These are phyloP conservation scores for Drosophila melanocephala DNA, from an alignment of 2,888 invertebrate species.

Conservation along the genomic window DNA sequence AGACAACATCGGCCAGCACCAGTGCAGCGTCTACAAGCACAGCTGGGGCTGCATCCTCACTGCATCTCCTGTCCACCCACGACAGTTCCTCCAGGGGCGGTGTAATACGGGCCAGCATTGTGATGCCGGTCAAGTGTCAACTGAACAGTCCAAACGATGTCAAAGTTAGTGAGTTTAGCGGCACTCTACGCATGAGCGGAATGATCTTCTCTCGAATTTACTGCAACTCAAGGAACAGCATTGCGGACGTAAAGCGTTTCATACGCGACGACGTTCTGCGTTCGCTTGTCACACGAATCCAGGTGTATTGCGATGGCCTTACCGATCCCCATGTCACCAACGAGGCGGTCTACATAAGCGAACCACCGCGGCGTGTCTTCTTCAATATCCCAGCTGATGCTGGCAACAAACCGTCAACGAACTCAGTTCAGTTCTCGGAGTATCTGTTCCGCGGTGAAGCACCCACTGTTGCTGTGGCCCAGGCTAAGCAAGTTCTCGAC, in stretches of 20 bases:
- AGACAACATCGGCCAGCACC: constrained; percentile 18
- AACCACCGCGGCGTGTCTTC: constrained; percentile 94
- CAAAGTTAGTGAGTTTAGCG: constrained; percentile 79
- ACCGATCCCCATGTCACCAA: constrained; percentile 86
- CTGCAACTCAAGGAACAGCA: constrained; percentile 91
- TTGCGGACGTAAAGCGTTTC: constrained; percentile 90
- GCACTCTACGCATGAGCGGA: constrained; percentile 82
- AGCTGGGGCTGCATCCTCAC: constrained; percentile 20
- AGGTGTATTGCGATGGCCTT: constrained; percentile 96
- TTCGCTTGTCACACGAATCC: constrained; percentile 93
- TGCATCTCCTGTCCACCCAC: constrained; percentile 36
- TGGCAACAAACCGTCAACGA: constrained; percentile 53
- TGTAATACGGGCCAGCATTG: constrained; percentile 87
- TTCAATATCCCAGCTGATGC: constrained; percentile 88
- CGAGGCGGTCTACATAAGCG: constrained; percentile 89
- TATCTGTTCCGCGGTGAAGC: constrained; percentile 97
- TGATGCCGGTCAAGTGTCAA: constrained; percentile 89
- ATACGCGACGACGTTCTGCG: constrained; percentile 94
- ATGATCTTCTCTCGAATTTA: constrained; percentile 88
- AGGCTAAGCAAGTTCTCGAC: constrained; percentile 93
- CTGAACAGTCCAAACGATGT: constrained; percentile 59
- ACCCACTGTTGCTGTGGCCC: constrained; percentile 91
- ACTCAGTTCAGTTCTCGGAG: constrained; percentile 91
- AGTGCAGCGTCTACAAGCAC: constrained; percentile 16
- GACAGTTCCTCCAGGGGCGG: constrained; percentile 32